A percentile compares a stretch with the other conserved stretches of the same genome.
Evolutionary conservation across 1,140 invertebrate species (phyloP).

Genomic region (Rhagoletis pomonella): DNA sequence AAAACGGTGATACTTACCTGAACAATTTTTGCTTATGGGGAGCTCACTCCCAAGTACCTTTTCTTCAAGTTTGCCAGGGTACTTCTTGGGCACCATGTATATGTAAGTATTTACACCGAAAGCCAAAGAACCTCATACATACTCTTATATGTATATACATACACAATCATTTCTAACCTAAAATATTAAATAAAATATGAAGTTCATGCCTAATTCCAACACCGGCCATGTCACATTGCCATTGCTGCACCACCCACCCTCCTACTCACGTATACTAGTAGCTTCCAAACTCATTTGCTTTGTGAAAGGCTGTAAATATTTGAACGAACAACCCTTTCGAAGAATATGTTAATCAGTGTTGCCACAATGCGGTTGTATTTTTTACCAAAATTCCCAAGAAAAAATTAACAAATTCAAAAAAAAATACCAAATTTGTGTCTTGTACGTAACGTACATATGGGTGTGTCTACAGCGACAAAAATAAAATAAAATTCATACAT

Average conservation of each 20-base stretch:
- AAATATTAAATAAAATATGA: slow-evolving; percentile 43
- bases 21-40: too few species aligned
- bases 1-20: too few species aligned
- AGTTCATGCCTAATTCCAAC: not conserved
- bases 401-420: not conserved
- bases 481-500: too few species aligned
- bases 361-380: not conserved
- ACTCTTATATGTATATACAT: not conserved
- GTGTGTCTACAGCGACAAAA: too few species aligned
- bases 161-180: not conserved
- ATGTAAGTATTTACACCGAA: too few species aligned
- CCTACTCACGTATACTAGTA: not conserved
- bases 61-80: too few species aligned
- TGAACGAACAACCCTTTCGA: slow-evolving; percentile 3
- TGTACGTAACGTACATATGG: not conserved
- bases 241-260: not conserved
- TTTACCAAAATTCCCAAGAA: not conserved
- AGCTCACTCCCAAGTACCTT: too few species aligned
- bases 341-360: not conserved
- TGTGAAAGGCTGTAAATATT: slow-evolving; percentile 33
- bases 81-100: too few species aligned
- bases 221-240: not conserved
- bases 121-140: not conserved
- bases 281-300: slow-evolving; percentile 1
- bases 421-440: too few species aligned